Evolutionary conservation across 1,140 invertebrate genomes (phyloP), one percentile per base, ranked within the genome.

Genomic region (Atta texana): DNA sequence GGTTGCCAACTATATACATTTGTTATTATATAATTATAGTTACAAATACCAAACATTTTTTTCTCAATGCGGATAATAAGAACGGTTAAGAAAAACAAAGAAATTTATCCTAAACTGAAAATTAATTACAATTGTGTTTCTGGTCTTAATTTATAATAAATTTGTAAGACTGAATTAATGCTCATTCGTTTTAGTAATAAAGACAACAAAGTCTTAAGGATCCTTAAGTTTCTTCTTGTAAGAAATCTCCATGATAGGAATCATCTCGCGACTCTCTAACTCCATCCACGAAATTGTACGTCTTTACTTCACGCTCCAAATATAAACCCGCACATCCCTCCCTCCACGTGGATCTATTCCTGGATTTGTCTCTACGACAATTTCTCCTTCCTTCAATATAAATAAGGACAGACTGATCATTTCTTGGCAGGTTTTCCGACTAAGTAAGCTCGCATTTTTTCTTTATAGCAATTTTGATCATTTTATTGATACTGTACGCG

Each of bases 251-350:
- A 18, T 55, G 57, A 72, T 59, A 53, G 53, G 49, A 21, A 39
- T 34, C 34, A 16, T 55, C 77, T 31, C 18, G 7, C 6, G 14
- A 18, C 44, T 81, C 44, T 55, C 18, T 28, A 49, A 64, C 68
- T 75, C 39, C 49, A 53, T 51, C 63, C 49, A 85, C 81, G 55
- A 75, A 75, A 88, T 68, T 77, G 81, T 86, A 74, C 55, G 74
- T 75, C 86, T 87, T 88, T 72, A 69, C 51, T 88, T 86, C 72
- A 64, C 72, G 74, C 64, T 85, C 87, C 84, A 88, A 88, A 88
- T 88, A 88, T 88, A 88, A 86, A 80, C 63, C 12, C 66, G 31
- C 44, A n/a, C 12, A n/a, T 57, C 53, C 31, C 57, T 71, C 44
- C 57, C 74, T 49, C 55, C 16, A 2, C 49, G 7, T 39, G 24